phyloP scores from a whole-genome alignment of 2,888 invertebrate genomes.

The Lamellibrachia satsuma region DNA sequence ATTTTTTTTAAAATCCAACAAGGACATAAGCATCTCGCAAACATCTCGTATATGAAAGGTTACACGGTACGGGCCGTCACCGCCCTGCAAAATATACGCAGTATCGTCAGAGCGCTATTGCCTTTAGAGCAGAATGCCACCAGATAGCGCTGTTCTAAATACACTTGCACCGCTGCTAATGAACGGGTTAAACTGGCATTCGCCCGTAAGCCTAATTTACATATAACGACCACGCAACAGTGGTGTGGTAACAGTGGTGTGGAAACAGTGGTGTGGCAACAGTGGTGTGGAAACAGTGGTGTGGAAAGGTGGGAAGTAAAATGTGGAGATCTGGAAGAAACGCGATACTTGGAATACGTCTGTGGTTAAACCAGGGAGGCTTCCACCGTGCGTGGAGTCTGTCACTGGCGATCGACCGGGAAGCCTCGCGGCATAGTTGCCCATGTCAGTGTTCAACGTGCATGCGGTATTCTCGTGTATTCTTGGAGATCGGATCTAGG shows the following conservation, averaged over 20 bases:
- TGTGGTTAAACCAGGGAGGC: background rate
- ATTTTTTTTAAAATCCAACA: background rate
- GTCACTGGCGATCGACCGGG: background rate
- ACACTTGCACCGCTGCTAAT: background rate
- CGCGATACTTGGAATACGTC: background rate
- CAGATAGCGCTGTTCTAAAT: background rate
- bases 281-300: background rate
- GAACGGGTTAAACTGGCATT: background rate
- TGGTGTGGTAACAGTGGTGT: background rate
- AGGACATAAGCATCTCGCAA: background rate
- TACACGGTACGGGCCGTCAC: background rate
- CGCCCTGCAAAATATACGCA: too few relatives aligned
- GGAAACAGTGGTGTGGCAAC: background rate
- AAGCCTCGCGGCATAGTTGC: background rate
- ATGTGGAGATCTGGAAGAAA: background rate
- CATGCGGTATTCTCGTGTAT: background rate
- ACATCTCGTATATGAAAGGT: background rate
- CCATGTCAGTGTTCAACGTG: background rate
- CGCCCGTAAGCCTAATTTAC: background rate
- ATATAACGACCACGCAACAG: background rate
- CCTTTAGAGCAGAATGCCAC: background rate
- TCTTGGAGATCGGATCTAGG: background rate
- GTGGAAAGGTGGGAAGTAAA: background rate
- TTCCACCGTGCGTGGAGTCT: background rate
- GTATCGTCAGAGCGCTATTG: background rate